A percentile compares a stretch with the other conserved stretches of the same genome.
Conservation (phyloP, 2,797 vertebrate species). For the Mormyrops attenuatus region DNA sequence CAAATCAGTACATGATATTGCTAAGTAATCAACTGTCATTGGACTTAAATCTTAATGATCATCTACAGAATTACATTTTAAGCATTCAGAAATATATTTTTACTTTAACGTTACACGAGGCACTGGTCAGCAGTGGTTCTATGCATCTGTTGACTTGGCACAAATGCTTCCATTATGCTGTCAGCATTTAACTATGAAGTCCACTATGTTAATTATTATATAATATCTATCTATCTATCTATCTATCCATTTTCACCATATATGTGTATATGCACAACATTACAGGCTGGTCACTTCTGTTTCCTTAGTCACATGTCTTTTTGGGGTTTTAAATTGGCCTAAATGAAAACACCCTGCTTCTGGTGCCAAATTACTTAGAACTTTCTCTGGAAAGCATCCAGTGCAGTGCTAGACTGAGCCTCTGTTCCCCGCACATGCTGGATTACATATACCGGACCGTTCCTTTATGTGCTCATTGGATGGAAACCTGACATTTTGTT, state of each 20-base stretch:
- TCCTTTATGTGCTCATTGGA: conserved; percentile 1
- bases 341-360: background rate
- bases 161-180: background rate
- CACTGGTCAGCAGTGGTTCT: background rate
- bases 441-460: background rate
- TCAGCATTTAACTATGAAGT: background rate
- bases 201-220: background rate
- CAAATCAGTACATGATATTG: background rate
- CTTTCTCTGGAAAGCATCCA: background rate
- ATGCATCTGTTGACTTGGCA: background rate
- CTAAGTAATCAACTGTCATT: background rate
- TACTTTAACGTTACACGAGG: background rate
- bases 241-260: background rate
- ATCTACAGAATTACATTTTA: background rate
- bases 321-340: background rate
- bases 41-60: background rate
- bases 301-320: background rate
- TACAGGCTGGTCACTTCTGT: background rate
- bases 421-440: background rate
- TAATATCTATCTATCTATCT: background rate
- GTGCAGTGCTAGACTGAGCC: background rate
- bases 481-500: background rate
- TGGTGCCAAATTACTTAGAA: background rate
- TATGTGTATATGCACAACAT: background rate
- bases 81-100: background rate